A percentile compares a stretch with the other conserved stretches of the same genome.
Evolutionary conservation across 2,113 vertebrate species (phyloP).

Genomic region (Corydoras maculifer): DNA sequence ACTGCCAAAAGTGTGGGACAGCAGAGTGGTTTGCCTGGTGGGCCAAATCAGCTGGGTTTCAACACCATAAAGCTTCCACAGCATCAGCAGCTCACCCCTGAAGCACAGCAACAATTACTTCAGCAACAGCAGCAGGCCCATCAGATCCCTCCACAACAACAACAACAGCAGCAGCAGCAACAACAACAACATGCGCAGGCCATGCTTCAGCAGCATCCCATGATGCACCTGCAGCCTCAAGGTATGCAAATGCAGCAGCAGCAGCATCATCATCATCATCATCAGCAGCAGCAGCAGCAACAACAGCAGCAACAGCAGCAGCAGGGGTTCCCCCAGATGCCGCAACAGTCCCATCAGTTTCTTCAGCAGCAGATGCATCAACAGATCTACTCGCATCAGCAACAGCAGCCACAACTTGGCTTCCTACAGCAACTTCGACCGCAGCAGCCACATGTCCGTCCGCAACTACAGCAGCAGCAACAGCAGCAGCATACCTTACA

Average conservation of each 20-base stretch:
- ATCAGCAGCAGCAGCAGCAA: slow-evolving; percentile 44
- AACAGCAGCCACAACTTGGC: slow-evolving; percentile 63
- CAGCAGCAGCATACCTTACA: slow-evolving; percentile 58
- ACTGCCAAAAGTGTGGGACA: slow-evolving; percentile 83
- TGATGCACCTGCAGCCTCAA: slow-evolving; percentile 56
- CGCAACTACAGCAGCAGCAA: slow-evolving; percentile 51
- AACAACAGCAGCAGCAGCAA: slow-evolving; percentile 60
- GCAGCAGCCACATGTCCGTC: slow-evolving; percentile 67
- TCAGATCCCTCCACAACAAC: slow-evolving; percentile 61
- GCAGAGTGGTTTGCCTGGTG: slow-evolving; percentile 73
- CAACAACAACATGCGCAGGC: slow-evolving; percentile 61
- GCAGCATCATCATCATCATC: slow-evolving; percentile 48
- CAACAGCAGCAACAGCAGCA: slow-evolving; percentile 66
- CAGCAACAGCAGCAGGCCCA: slow-evolving; percentile 67
- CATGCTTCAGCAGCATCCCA: slow-evolving; percentile 69
- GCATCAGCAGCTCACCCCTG: slow-evolving; percentile 54
- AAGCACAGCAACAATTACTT: slow-evolving; percentile 72
- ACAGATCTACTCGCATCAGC: slow-evolving; percentile 69
- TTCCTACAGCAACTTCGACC: slow-evolving; percentile 56
- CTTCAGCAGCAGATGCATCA: slow-evolving; percentile 63
- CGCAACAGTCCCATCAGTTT: slow-evolving; percentile 58
- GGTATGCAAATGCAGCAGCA: slow-evolving; percentile 59
- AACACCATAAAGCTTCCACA: slow-evolving; percentile 52
- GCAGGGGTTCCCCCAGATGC: slow-evolving; percentile 63
- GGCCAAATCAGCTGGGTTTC: slow-evolving; percentile 67